Base-by-base conservation (phyloP, 1,140 invertebrate species). In the Chrysopa pallens region DNA sequence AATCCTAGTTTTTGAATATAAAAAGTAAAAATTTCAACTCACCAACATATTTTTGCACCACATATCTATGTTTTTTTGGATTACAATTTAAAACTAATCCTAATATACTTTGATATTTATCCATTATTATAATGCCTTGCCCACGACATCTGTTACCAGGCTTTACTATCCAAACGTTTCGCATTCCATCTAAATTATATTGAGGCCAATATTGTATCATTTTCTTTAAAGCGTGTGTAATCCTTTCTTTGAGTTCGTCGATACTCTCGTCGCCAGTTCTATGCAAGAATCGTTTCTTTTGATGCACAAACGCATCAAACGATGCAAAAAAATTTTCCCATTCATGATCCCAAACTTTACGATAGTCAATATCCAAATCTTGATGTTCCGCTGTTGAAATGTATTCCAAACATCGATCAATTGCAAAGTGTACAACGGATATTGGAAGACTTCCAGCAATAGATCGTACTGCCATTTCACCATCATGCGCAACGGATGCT, bases 21-120 rank as follows among this genome's bases (percentile, higher is more conserved):
- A 42, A 27, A 45, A 41, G 37, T 29, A 48, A 36, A 29, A 13
- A 40, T 40, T 42, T 8, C 13, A 37, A 31, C 57, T 63, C 66
- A 91, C 87, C 88, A 50, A 95, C 92, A 59, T 95, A 94, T 64
- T 95, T 95, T 60, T 94, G 90, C 14, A 93, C 82, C 31, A 95
- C 86, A 59, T 84, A 93, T 69, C 84, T 76, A 45, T 74, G 73
- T 57, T 87, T 84, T 40, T 68, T 68, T 13, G 69, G 17, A 23
- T 23, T 60, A 59, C 60, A 69, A 45, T 64, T 67, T 61, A 29
- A 53, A 31, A 56, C 73, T 61, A 31, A 53, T 28, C 56, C 73
- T 78, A 89, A 61, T 33, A 95, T 90, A 51, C 87, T 83, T 47
- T 89, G 84, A 8, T 94, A 66, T 54, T 78, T 80, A 57, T 90